phyloP scores from a whole-genome alignment of 2,888 invertebrate species.

The Colletes collaris region DNA sequence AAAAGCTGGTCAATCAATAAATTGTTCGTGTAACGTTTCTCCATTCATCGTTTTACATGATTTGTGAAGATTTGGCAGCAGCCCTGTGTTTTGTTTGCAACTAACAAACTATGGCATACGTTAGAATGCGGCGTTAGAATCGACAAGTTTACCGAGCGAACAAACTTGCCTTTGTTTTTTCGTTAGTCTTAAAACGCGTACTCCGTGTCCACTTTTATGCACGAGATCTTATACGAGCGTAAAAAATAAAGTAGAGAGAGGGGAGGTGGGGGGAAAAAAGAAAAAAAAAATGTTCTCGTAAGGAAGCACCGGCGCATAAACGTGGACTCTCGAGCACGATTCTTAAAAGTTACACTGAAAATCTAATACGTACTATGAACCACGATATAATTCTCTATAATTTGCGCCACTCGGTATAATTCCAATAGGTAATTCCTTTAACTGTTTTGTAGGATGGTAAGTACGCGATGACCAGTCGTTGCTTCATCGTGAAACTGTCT shows the following conservation, averaged over 20 bases:
- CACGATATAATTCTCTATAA: constrained; percentile 7
- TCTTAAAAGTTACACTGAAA: constrained; percentile 18
- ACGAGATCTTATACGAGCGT: constrained; percentile 19
- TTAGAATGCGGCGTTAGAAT: constrained; percentile 21
- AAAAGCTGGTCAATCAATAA: constrained; percentile 38
- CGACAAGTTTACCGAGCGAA: constrained; percentile 18
- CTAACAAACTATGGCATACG: constrained; percentile 49
- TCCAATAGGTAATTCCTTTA: constrained; percentile 20
- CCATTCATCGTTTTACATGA: constrained; percentile 12
- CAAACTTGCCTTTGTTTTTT: not conserved
- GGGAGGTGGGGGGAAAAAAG: no score
- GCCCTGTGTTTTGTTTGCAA: constrained; percentile 42
- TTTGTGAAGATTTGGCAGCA: constrained; percentile 52
- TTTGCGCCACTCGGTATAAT: constrained; percentile 28
- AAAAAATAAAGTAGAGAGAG: constrained; percentile 37
- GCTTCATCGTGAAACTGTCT: constrained; percentile 20
- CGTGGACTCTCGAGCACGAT: constrained; percentile 9
- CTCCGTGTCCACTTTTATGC: not conserved
- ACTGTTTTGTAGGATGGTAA: constrained; percentile 40
- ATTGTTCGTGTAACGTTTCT: constrained; percentile 27
- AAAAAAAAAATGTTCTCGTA: not conserved
- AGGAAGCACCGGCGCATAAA: constrained; percentile 30
- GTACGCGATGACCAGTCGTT: constrained; percentile 50
- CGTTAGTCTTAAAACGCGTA: not conserved
- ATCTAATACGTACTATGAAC: constrained; percentile 10